Conservation (phyloP, 2,113 vertebrate species). For the Brachyhypopomus gauderio region DNA sequence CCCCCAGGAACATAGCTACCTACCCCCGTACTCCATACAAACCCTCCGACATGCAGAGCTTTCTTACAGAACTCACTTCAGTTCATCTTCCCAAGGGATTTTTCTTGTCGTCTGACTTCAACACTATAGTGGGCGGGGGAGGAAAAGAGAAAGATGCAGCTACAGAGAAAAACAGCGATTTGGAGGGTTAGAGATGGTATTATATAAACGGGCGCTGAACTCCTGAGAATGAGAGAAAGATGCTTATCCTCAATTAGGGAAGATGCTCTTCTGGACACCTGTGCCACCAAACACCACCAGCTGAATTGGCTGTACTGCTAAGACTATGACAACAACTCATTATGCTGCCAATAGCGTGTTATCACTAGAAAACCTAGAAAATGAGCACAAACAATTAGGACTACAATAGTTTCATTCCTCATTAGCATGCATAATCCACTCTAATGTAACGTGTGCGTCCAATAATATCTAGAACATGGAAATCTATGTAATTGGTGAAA, state of each 20-base stretch:
- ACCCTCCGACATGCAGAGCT: slow-evolving; percentile 7
- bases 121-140: slow-evolving; percentile 10
- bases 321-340: slow-evolving; percentile 1
- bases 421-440: background rate
- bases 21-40: background rate
- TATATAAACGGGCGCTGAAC: slow-evolving; percentile 35
- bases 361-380: background rate
- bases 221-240: background rate
- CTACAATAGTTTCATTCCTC: background rate
- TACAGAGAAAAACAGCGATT: background rate
- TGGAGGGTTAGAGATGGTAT: background rate
- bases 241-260: slow-evolving; percentile 19
- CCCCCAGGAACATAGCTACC: background rate
- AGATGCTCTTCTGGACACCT: background rate
- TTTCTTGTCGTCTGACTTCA: slow-evolving; percentile 27
- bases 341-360: background rate
- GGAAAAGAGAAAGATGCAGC: background rate
- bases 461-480: background rate
- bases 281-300: background rate
- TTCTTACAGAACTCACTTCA: slow-evolving; percentile 12
- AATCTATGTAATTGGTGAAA: background rate
- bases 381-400: background rate
- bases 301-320: background rate
- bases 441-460: background rate
- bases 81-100: slow-evolving; percentile 38